Percentiles rank a stretch among this genome's conserved stretches.
Evolutionary conservation across 2,797 vertebrate species (phyloP).

Genomic region (Mastacembelus armatus): DNA sequence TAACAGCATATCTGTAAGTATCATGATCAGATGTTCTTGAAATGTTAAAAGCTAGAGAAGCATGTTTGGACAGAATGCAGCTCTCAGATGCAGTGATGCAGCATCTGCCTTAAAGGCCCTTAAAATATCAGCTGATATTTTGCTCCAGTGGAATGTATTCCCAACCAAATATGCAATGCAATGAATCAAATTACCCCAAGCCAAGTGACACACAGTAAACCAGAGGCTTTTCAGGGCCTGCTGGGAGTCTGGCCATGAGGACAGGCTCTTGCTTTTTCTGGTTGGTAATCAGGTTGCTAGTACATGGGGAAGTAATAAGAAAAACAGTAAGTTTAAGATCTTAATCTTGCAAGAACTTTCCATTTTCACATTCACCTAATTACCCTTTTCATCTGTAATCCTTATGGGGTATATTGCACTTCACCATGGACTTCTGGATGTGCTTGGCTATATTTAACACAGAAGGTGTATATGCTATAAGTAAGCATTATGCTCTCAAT

Average conservation of each 20-base stretch:
- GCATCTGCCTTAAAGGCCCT: conserved; percentile 6
- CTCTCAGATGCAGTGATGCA: conserved; percentile 14
- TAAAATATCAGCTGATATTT: conserved; percentile 8
- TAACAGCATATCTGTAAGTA: not conserved
- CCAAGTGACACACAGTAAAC: conserved; percentile 23
- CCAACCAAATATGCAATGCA: conserved; percentile 11
- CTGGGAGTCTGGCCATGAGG: not conserved
- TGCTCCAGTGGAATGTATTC: conserved; percentile 6
- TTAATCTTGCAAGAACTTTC: conserved; percentile 11
- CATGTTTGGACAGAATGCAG: not conserved
- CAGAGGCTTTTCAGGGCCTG: not conserved
- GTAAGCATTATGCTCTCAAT: conserved; percentile 66
- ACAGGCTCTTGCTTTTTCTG: conserved; percentile 10
- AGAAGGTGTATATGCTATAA: conserved; percentile 41
- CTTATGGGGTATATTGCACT: not conserved
- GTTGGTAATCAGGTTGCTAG: conserved; percentile 6
- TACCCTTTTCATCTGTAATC: conserved; percentile 1
- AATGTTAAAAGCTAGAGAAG: too few species aligned
- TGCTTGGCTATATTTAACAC: conserved; percentile 53
- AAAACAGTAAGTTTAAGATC: conserved; percentile 7
- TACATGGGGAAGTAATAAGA: conserved; percentile 11
- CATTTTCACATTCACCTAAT: conserved; percentile 4
- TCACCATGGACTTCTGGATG: conserved; percentile 23
- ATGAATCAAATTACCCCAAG: conserved; percentile 22
- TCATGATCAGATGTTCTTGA: too few species aligned